These are phyloP conservation scores for Tragelaphus strepsiceros DNA, from an alignment of 2,113 vertebrate species.

Conservation along the genomic window DNA sequence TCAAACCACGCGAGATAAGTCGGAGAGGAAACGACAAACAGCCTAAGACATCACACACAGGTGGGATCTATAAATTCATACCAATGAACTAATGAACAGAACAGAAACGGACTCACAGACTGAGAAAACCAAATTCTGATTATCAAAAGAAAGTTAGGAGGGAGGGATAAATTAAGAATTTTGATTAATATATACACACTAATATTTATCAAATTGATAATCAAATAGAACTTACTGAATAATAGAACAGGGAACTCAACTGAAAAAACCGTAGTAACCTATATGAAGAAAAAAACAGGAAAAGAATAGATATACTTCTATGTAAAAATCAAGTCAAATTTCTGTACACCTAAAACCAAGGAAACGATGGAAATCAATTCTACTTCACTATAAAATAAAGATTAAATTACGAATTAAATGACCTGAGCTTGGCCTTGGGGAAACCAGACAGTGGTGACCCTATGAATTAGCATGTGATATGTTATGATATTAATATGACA, in stretches of 20 bases:
- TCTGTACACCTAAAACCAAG: not conserved
- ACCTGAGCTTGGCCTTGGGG: not conserved
- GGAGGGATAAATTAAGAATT: not conserved
- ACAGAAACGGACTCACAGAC: not conserved
- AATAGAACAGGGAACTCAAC: not conserved
- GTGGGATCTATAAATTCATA: not conserved
- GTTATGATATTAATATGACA: not conserved
- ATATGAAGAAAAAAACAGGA: not conserved
- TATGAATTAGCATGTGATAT: not conserved
- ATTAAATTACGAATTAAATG: not conserved
- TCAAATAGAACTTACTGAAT: not conserved
- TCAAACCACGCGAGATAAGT: not conserved
- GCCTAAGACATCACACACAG: not conserved
- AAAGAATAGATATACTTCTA: not conserved
- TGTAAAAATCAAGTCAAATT: not conserved
- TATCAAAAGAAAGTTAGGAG: not conserved
- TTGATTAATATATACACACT: not conserved
- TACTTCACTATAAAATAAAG: not conserved
- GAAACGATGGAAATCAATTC: not conserved
- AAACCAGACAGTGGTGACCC: not conserved
- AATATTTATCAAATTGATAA: not conserved
- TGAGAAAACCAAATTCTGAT: not conserved
- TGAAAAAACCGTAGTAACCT: not conserved
- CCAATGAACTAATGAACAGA: not conserved
- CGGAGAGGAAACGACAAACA: not conserved